Conservation (phyloP, 2,113 vertebrate genomes). For the Okapia johnstoni region DNA sequence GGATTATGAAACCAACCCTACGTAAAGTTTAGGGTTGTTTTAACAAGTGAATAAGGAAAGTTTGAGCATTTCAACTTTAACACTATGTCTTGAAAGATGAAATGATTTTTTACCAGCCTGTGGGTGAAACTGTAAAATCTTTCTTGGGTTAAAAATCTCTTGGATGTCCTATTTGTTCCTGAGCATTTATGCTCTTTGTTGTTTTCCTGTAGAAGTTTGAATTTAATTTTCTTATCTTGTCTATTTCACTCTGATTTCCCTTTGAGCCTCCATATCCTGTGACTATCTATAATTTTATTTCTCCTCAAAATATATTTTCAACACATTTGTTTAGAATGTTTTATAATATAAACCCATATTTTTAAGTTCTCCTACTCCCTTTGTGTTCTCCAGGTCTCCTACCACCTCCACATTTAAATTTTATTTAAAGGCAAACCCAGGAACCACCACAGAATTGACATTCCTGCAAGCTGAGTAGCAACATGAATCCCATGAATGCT, state of each 20-base stretch:
- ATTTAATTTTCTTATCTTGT: neutral
- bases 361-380: neutral
- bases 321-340: constrained; percentile 1
- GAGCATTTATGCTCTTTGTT: neutral
- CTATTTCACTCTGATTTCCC: neutral
- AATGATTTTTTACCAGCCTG: neutral
- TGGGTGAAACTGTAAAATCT: neutral
- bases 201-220: constrained; percentile 13
- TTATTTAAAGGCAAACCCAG: neutral
- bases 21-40: neutral
- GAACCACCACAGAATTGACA: neutral
- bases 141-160: neutral
- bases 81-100: neutral
- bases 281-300: constrained; percentile 12
- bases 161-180: neutral
- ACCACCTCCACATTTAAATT: neutral
- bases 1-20: neutral
- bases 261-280: neutral
- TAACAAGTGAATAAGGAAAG: neutral
- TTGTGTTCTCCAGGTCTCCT: neutral
- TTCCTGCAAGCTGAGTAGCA: neutral
- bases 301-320: neutral
- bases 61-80: neutral
- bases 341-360: neutral
- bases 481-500: neutral